These are phyloP conservation scores for Erannis defoliaria DNA, from an alignment of 2,888 invertebrate species.

Conservation along the genomic window DNA sequence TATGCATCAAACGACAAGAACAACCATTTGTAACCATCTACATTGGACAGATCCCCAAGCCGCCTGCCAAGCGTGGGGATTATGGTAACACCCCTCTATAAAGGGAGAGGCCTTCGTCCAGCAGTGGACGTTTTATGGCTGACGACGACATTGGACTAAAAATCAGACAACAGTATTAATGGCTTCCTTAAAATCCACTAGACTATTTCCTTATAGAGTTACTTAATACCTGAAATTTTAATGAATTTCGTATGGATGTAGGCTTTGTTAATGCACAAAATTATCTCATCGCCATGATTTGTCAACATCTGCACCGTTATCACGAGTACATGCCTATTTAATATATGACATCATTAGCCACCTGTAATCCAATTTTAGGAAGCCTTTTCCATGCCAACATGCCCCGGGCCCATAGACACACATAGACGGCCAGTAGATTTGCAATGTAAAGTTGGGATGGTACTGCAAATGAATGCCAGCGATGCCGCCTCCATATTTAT, in stretches of 20 bases:
- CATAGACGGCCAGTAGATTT: constrained; percentile 44
- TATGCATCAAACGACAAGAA: no score
- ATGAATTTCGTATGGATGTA: neutral
- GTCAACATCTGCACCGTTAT: constrained; percentile 25
- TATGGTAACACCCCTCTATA: no score
- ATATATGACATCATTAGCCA: constrained; percentile 23
- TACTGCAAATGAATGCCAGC: constrained; percentile 51
- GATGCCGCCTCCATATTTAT: constrained; percentile 52
- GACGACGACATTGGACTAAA: no score
- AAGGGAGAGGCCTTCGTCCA: no score
- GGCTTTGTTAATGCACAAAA: constrained; percentile 14
- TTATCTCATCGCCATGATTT: constrained; percentile 30
- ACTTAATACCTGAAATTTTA: neutral
- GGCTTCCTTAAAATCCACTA: no score
- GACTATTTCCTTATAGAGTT: no score
- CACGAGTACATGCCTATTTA: constrained; percentile 17
- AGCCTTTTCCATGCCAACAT: constrained; percentile 57
- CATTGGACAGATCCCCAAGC: no score
- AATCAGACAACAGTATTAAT: no score
- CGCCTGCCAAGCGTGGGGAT: no score
- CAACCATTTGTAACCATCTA: no score
- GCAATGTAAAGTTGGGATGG: constrained; percentile 47
- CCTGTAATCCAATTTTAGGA: constrained; percentile 34
- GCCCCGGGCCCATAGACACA: constrained; percentile 48
- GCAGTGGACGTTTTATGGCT: no score